Evolutionary conservation across 2,888 invertebrate genomes (phyloP), one percentile per base, ranked within the genome.

Genomic region (Tholera decimalis): DNA sequence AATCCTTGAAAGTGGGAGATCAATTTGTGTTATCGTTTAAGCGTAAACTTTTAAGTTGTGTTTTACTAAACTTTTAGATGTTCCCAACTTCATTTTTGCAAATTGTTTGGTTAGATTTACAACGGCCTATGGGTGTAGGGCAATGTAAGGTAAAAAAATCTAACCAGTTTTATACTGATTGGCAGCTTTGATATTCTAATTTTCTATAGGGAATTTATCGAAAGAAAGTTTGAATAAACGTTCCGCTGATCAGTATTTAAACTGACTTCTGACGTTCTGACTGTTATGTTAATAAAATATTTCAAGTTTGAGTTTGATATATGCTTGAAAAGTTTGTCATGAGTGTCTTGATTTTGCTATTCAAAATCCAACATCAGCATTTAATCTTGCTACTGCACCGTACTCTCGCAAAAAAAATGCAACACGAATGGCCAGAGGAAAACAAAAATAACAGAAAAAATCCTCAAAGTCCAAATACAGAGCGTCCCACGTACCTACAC

Each of bases 1-100:
- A 53, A 79, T 62, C 43, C 62, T 13, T 35, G 71, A 15, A 58
- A 78, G 49, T 62, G 44, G n/a, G 33, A 46, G 47, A 79, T 81
- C 41, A 62, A 62, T 64, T 73, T 62, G 54, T 62, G 50, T 54
- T 66, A 73, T 49, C 56, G 46, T 68, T 58, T 47, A 56, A 65
- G 46, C 53, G 18, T 67, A 59, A 37, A 65, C 50, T 46, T 41
- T 49, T 43, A 50, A 51, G 43, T 49, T 57, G 20, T 43, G 61
- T 62, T 68, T 61, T 58, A 54, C 20, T 50, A 30, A 71, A 68
- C 13, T 59, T 71, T 79, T 39, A 9, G 58, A 44, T 65, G 26
- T 63, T 57, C 3, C 11, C 8, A 6, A 13, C 2, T 11, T 2
- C 51, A 53, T 22, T 58, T 51, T 39, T 0, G 22, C 15, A 6